Evolutionary conservation across 2,888 invertebrate species (phyloP), one percentile per base, ranked within the genome.

Genomic region (Idaea straminata): DNA sequence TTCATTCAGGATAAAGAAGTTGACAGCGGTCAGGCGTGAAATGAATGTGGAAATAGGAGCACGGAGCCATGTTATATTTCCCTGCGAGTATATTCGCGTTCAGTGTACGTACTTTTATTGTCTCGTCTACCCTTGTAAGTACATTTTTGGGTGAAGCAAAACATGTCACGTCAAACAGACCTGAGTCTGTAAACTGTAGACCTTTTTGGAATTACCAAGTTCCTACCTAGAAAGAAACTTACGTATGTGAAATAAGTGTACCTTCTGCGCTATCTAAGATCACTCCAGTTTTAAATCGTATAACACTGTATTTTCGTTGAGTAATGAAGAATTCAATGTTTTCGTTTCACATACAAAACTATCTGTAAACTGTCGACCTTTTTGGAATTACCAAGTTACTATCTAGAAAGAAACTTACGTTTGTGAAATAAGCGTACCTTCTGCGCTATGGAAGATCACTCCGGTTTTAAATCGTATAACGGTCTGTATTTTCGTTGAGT

Each of bases 21-120:
- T 75, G 74, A 74, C 75, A 72, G 73, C 73, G 74, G 75, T 72
- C 71, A 72, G 66, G 66, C 73, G 72, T 74, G 73, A 72, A 74
- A 74, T 71, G 70, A 70, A 74, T 71, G 72, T 70, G 68, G 63
- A 72, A 72, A 63, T 59, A 66, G 62, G 66, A 64, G 36, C 58
- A 63, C 57, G 62, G 62, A 61, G 63, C 67, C 34, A 58, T 58
- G 15, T 58, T 58, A 16, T 58, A 58, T 58, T 16, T 58, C 47
- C 47, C 47, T 47, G 6, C 47, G 47, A 47, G 47, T 47, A 13
- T 47, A 47, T 47, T 47, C 47, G 47, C 47, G 65, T 63, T 65
- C 64, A 61, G 47, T 47, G 25, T 59, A 64, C 47, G 63, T 63
- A 64, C 68, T 66, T 68, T 66, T 66, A 68, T 68, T 66, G 61